These are phyloP conservation scores for Leptodactylus fallax DNA, from an alignment of 2,797 vertebrate species.

Conservation along the genomic window DNA sequence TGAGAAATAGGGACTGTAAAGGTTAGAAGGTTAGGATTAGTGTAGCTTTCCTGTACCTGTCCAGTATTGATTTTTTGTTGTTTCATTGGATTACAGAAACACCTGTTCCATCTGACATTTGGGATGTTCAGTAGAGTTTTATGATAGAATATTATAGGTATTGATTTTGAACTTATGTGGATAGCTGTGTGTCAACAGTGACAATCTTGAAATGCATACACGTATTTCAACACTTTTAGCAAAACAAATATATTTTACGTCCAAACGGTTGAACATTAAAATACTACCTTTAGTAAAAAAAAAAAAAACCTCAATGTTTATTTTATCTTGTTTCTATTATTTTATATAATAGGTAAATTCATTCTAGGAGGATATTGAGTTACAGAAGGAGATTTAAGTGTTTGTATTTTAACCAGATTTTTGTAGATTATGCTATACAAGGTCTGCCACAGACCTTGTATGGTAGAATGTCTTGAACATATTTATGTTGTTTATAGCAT, in stretches of 20 bases:
- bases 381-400: no score
- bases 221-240: conserved; percentile 3
- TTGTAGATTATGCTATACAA: no score
- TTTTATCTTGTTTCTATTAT: background rate
- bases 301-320: background rate
- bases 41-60: conserved; percentile 50
- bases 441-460: no score
- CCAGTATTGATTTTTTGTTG: conserved; percentile 57
- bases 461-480: no score
- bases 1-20: conserved; percentile 52
- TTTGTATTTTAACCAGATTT: no score
- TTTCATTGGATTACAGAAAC: conserved; percentile 56
- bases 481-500: no score
- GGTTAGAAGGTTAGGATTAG: conserved; percentile 53
- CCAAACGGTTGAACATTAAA: conserved; percentile 7
- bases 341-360: background rate
- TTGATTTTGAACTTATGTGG: conserved; percentile 60
- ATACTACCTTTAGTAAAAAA: background rate
- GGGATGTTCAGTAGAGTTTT: conserved; percentile 48
- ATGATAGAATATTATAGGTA: conserved; percentile 56
- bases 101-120: conserved; percentile 62
- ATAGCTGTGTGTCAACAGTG: conserved; percentile 55
- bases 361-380: background rate
- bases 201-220: conserved; percentile 37
- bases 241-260: conserved; percentile 31